These are phyloP conservation scores for Rhabdophis nuchalis DNA, from an alignment of 2,797 vertebrate genomes.

Conservation along the genomic window DNA sequence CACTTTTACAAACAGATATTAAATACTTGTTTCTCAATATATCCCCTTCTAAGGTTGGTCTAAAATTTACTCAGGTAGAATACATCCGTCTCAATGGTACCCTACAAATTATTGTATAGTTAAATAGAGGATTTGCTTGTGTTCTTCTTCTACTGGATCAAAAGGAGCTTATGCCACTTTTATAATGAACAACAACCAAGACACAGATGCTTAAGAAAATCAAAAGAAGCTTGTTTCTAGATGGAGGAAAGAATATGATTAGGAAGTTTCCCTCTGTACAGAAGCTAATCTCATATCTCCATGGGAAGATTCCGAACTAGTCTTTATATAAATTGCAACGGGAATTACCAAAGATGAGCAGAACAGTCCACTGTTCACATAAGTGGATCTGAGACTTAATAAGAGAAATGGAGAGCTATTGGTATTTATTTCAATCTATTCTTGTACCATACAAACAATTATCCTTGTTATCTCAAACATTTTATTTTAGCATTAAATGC, in stretches of 20 bases:
- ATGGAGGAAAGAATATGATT: slow-evolving; percentile 12
- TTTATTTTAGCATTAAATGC: slow-evolving; percentile 10
- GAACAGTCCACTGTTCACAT: neutral
- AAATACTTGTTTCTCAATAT: neutral
- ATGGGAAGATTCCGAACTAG: slow-evolving; percentile 15
- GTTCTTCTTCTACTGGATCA: neutral
- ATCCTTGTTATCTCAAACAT: neutral
- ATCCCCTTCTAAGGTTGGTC: neutral
- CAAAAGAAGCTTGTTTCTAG: slow-evolving; percentile 12
- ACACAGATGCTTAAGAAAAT: slow-evolving; percentile 12
- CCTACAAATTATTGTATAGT: neutral
- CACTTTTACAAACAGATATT: neutral
- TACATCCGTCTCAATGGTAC: neutral
- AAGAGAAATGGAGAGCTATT: neutral
- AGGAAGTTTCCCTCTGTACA: slow-evolving; percentile 47
- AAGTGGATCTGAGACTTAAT: slow-evolving; percentile 2
- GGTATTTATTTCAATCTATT: slow-evolving; percentile 47
- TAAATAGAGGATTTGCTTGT: neutral
- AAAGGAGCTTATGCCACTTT: neutral
- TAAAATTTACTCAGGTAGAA: neutral
- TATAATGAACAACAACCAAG: neutral
- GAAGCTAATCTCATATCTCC: slow-evolving; percentile 27
- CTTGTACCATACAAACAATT: slow-evolving; percentile 1
- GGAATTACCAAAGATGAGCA: neutral
- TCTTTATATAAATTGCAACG: neutral